Conservation (phyloP, 2,888 invertebrate genomes). For the Galerucella nymphaeae region DNA sequence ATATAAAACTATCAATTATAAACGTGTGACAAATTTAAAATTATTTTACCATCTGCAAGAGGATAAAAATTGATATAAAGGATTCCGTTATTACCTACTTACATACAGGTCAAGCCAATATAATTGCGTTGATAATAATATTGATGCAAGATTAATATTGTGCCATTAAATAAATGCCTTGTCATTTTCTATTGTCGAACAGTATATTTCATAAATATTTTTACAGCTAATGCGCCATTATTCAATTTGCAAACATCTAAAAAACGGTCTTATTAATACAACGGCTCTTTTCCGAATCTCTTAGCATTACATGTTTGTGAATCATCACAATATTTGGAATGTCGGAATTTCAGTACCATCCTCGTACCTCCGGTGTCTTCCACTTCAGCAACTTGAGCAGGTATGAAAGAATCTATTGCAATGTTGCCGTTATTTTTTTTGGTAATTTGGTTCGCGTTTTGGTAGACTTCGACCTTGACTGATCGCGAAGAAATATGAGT, state of each 20-base stretch:
- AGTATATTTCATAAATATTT: background rate
- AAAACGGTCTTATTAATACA: background rate
- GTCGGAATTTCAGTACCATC: background rate
- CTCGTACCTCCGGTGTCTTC: background rate
- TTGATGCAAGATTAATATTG: too few relatives aligned
- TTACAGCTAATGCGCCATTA: background rate
- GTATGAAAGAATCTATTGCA: background rate
- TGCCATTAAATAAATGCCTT: too few relatives aligned
- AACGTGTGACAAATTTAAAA: too few relatives aligned
- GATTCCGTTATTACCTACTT: too few relatives aligned
- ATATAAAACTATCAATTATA: too few relatives aligned
- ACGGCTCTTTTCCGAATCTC: background rate
- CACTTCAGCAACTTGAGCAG: background rate
- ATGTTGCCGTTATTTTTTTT: slow-evolving; percentile 9
- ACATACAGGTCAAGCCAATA: too few relatives aligned
- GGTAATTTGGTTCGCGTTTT: slow-evolving; percentile 1
- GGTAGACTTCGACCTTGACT: slow-evolving; percentile 42
- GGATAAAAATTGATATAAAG: too few relatives aligned
- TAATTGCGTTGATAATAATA: too few relatives aligned
- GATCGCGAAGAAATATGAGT: slow-evolving; percentile 35
- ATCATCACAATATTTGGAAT: background rate
- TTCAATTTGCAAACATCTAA: background rate
- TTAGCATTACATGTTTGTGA: background rate
- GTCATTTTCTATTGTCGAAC: background rate
- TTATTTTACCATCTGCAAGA: too few relatives aligned